Conservation (phyloP, 2,888 invertebrate species). For the Hoplodrina ambigua region DNA sequence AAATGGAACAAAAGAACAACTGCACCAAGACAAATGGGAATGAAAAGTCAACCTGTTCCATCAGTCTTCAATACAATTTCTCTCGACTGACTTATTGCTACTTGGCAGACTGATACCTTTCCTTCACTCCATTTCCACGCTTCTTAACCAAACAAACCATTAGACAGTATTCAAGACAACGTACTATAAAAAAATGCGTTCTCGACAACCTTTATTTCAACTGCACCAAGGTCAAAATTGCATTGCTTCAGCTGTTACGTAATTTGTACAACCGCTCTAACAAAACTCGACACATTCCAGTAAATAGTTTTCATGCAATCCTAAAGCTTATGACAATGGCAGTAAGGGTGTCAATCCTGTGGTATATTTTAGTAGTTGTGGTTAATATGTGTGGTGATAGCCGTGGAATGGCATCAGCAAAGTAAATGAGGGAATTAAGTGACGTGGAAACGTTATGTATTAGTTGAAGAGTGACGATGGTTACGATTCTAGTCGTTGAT, state of each 20-base stretch:
- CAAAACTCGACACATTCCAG: slow-evolving; percentile 19
- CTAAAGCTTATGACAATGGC: neutral
- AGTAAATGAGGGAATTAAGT: slow-evolving; percentile 71
- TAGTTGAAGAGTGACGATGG: slow-evolving; percentile 42
- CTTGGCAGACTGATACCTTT: slow-evolving; percentile 24
- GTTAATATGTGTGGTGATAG: slow-evolving; percentile 31
- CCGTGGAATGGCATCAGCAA: slow-evolving; percentile 63
- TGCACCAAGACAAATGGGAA: slow-evolving; percentile 4
- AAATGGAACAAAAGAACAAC: slow-evolving; percentile 6
- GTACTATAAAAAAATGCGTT: slow-evolving; percentile 3
- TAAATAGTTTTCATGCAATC: slow-evolving; percentile 14
- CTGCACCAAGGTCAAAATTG: slow-evolving; percentile 35
- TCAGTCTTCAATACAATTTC: slow-evolving; percentile 36
- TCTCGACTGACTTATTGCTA: slow-evolving; percentile 30
- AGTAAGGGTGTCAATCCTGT: slow-evolving; percentile 19
- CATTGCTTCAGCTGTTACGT: slow-evolving; percentile 13
- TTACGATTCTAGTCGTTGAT: slow-evolving; percentile 14
- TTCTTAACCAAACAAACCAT: slow-evolving; percentile 41
- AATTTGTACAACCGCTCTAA: slow-evolving; percentile 24
- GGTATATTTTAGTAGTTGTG: neutral
- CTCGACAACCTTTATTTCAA: slow-evolving; percentile 28
- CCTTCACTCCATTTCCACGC: slow-evolving; percentile 41
- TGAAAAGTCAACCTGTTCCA: slow-evolving; percentile 12
- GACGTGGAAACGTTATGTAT: slow-evolving; percentile 67
- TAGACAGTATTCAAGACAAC: slow-evolving; percentile 26